phyloP scores from a whole-genome alignment of 1,140 invertebrate species.

The fruit fly (Drosophila melanogaster) region Release_6_plus_ISO1_MT NT_033777.3:20954501-20955000 shows the following conservation, averaged over 20 bases:
- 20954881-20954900: slow-evolving; percentile 72
- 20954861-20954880: slow-evolving; percentile 59
- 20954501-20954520: too few relatives aligned
- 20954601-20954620: neutral
- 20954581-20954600: neutral
- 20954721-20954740: slow-evolving; percentile 81
- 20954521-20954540: too few relatives aligned
- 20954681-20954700: slow-evolving; percentile 12
- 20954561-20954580: neutral
- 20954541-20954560: neutral
- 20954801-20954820: slow-evolving; percentile 44
- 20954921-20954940: slow-evolving; percentile 4
- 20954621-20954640: slow-evolving; percentile 6
- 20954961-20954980: slow-evolving; percentile 57
- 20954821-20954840: slow-evolving; percentile 40
- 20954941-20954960: slow-evolving; percentile 60
- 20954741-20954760: slow-evolving; percentile 69
- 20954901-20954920: slow-evolving; percentile 36
- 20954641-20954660: slow-evolving; percentile 26
- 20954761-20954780: slow-evolving; percentile 32
- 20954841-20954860: slow-evolving; percentile 55
- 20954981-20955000: slow-evolving; percentile 50
- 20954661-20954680: slow-evolving; percentile 39
- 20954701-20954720: slow-evolving; percentile 13
- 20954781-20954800: slow-evolving; percentile 62